Evolutionary conservation across 2,888 invertebrate genomes (phyloP).

Genomic region (Panopea generosa): DNA sequence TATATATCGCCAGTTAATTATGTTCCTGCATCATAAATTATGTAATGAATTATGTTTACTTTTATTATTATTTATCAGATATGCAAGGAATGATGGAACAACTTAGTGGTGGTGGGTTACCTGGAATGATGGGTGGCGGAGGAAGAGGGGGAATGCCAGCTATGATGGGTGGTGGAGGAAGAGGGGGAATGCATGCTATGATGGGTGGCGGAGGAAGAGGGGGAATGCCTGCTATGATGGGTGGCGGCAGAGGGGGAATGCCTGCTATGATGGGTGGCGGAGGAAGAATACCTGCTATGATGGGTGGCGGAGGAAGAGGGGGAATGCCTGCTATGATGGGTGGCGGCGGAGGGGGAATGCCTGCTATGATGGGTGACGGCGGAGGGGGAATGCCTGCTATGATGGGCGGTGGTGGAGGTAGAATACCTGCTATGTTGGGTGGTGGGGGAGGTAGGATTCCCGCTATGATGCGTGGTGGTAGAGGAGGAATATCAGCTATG

Average conservation of each 20-base stretch:
- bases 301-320: no score
- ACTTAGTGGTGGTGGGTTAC: neutral
- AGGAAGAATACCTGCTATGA: no score
- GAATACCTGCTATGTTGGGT: neutral
- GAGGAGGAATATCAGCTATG: no score
- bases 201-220: neutral
- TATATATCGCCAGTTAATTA: no score
- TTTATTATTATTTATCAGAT: no score
- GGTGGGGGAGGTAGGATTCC: no score
- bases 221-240: neutral
- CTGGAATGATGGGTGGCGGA: neutral
- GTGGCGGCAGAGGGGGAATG: no score
- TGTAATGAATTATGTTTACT: no score
- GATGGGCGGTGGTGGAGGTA: neutral
- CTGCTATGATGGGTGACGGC: neutral
- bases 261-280: no score
- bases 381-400: no score
- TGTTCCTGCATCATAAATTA: no score
- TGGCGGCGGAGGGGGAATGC: neutral
- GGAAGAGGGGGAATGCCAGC: neutral
- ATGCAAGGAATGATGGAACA: slow-evolving; percentile 1
- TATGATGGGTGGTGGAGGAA: neutral
- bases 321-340: neutral
- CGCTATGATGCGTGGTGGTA: no score
- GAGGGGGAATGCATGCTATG: neutral